Percentiles rank a stretch among this genome's conserved stretches.
phyloP scores from a whole-genome alignment of 2,113 vertebrate genomes.

The Forbesichthys agassizii region DNA sequence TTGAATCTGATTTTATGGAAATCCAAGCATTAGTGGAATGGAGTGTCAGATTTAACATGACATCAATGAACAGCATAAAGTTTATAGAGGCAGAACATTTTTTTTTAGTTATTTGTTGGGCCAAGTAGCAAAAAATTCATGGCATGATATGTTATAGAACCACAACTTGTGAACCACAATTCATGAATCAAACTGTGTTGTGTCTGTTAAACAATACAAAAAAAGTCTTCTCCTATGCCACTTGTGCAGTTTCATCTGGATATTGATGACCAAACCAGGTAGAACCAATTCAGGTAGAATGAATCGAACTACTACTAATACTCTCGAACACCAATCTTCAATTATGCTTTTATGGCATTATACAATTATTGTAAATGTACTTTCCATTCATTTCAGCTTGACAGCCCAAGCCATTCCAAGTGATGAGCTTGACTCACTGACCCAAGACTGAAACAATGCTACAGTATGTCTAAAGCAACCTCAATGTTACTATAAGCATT shows the following conservation, averaged over 20 bases:
- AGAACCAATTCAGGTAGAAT: neutral
- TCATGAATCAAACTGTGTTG: too few relatives aligned
- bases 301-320: neutral
- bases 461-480: slow-evolving; percentile 29
- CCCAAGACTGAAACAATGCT: slow-evolving; percentile 28
- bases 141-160: too few relatives aligned
- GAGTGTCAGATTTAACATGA: neutral
- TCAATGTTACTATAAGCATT: slow-evolving; percentile 44
- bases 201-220: too few relatives aligned
- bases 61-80: slow-evolving; percentile 14
- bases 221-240: too few relatives aligned
- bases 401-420: slow-evolving; percentile 1
- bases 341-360: too few relatives aligned
- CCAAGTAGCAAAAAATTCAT: too few relatives aligned
- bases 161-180: too few relatives aligned
- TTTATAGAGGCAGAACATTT: neutral
- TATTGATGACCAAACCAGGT: too few relatives aligned
- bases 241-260: too few relatives aligned
- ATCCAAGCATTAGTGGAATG: slow-evolving; percentile 20
- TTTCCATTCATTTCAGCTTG: slow-evolving; percentile 4
- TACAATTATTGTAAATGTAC: too few relatives aligned
- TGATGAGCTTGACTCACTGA: slow-evolving; percentile 27
- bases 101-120: too few relatives aligned
- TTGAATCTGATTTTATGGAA: neutral
- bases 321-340: neutral